These are phyloP conservation scores for Celastrina argiolus DNA, from an alignment of 2,888 invertebrate genomes.

Conservation along the genomic window DNA sequence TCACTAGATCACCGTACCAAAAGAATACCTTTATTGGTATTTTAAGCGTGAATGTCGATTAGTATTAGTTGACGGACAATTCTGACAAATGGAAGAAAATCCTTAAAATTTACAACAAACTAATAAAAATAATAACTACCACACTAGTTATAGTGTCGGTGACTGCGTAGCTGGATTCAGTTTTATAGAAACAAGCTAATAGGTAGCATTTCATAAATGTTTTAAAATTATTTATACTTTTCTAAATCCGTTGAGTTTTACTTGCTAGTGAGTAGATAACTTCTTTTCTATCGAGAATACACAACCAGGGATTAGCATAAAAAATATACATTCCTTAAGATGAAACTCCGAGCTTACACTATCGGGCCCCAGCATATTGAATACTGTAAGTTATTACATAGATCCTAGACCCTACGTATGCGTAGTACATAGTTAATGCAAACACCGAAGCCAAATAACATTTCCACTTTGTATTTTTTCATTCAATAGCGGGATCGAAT, in stretches of 20 bases:
- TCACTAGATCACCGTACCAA: not conserved
- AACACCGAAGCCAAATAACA: not conserved
- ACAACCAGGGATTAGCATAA: constrained; percentile 27
- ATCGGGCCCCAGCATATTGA: constrained; percentile 22
- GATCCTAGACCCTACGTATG: not conserved
- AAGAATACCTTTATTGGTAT: too few relatives aligned
- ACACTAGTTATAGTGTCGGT: too few relatives aligned
- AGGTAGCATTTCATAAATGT: too few relatives aligned
- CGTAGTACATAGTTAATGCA: not conserved
- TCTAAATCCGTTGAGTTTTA: too few relatives aligned
- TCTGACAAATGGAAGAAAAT: too few relatives aligned
- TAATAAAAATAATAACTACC: too few relatives aligned
- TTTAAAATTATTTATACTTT: too few relatives aligned
- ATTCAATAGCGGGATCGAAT: not conserved
- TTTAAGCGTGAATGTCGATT: too few relatives aligned
- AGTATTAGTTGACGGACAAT: too few relatives aligned
- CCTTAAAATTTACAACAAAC: too few relatives aligned
- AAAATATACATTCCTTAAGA: constrained; percentile 26
- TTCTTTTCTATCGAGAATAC: constrained; percentile 20
- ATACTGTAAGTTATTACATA: constrained; percentile 20
- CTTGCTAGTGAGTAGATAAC: not conserved
- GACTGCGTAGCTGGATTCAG: too few relatives aligned
- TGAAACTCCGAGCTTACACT: constrained; percentile 26
- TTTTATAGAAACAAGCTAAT: too few relatives aligned
- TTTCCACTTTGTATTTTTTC: not conserved